Evolutionary conservation across 2,113 vertebrate genomes (phyloP), one percentile per base, ranked within the genome.

Genomic region (Ictalurus furcatus): DNA sequence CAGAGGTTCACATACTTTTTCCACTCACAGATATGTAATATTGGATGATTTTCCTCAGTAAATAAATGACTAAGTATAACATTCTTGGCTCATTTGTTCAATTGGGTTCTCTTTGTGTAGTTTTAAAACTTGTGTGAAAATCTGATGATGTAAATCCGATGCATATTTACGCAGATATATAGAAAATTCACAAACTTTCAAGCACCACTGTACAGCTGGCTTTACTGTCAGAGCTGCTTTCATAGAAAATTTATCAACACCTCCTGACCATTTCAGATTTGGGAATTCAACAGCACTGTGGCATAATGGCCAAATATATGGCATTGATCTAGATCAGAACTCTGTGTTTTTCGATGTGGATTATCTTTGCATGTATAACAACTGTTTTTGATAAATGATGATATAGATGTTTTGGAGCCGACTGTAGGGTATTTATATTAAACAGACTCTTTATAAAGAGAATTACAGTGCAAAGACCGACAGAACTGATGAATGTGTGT

Each of bases 401-500:
- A 78, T 4, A 40, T 8, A 2, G 1, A 16, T 69, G 14, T 30
- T 69, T 71, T 44, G 6, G 14, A 37, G 69, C 17, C 14, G 2
- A 21, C 2, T 40, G 11, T 9, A 85, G 82, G 82, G 34, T 67
- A 19, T 83, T 16, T 30, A 56, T 44, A 34, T 14, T 25, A 74
- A 37, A 59, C 12, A 85, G 2, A 0, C n/a, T 16, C 48, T 59
- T 17, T 28, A 52, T 19, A 17, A 67, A 17, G 25, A 48, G 40
- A 28, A 48, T 54, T 84, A 28, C 12, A 84, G 23, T n/a, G 6
- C n/a, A 28, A 48, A 84, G 25, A 48, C 34, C 23, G n/a, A 37
- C 14, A 37, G 25, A 17, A 52, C 6, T 90, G 65, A 88, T 54
- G 16, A 34, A 84, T 30, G n/a, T 86, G 83, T 88, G 54, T 37